Evolutionary conservation across 1,140 invertebrate genomes (phyloP).

Genomic region (Teleopsis dalmanni): DNA sequence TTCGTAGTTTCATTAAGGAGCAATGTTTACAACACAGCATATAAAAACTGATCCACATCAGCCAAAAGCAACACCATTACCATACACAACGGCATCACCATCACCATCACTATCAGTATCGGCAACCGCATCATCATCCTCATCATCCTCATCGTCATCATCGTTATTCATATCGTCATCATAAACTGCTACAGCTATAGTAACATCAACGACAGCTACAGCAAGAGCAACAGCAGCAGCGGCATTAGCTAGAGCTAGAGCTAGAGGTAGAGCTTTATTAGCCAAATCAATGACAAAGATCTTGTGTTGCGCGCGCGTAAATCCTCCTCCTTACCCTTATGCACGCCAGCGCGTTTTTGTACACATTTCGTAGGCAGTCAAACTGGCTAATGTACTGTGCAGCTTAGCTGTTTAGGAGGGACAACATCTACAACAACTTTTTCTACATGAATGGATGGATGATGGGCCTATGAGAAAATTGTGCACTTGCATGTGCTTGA

Average conservation of each 20-base stretch:
- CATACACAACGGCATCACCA: too few relatives aligned
- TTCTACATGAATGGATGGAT: neutral
- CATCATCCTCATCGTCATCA: too few relatives aligned
- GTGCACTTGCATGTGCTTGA: slow-evolving; percentile 7
- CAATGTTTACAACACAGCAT: too few relatives aligned
- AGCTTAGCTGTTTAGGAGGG: neutral
- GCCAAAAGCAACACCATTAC: too few relatives aligned
- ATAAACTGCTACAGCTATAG: too few relatives aligned
- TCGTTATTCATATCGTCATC: too few relatives aligned
- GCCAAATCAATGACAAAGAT: neutral
- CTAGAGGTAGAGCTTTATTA: neutral
- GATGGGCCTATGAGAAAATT: slow-evolving; percentile 4
- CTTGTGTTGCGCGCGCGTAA: too few relatives aligned
- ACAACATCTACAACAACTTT: neutral
- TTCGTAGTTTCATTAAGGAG: too few relatives aligned
- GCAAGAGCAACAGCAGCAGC: neutral
- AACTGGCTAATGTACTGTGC: neutral
- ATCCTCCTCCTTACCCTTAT: neutral
- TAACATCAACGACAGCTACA: neutral
- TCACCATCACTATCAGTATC: too few relatives aligned
- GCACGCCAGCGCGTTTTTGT: neutral
- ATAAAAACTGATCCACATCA: too few relatives aligned
- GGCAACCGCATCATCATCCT: too few relatives aligned
- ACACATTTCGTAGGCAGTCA: neutral
- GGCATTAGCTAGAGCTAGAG: neutral